Base-by-base conservation (phyloP, 2,888 invertebrate species). In the Pheosia gnoma region DNA sequence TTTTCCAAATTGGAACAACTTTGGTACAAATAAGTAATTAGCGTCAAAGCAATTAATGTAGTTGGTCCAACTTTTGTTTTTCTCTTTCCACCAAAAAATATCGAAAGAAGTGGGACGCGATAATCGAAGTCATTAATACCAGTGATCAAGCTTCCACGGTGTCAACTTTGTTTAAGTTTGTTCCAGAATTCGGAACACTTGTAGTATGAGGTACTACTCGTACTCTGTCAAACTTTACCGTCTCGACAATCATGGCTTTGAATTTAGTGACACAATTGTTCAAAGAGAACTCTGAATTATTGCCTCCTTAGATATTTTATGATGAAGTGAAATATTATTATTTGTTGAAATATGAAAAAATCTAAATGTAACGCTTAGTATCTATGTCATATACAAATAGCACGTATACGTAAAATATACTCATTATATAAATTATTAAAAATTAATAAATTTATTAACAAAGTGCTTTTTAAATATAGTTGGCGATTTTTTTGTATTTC, bases 41-140 rank as follows among this genome's bases (percentile, higher is more conserved):
- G 39, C n/a, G 55, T 55, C 38, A 55, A 55, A 55, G 39, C 36
- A 39, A 39, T 55, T 55, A 55, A 11, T 55, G 10, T 55, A 36
- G 39, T 55, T 55, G 7, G 25, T 25, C 59, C 43, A 67, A 67
- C 57, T 67, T 65, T 58, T 36, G 58, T 56, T 56, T 62, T 62
- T 25, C 51, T 51, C 11, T n/a, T 3, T 47, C 47, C n/a, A 11
- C 47, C 51, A 51, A 51, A 51, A 13, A 61, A 63, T 59, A 62
- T 57, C 58, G 36, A 63, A 56, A 53, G 61, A 69, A 69, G 67
- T 67, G 60, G 64, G 65, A 70, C 67, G 63, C 63, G 68, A 72
- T 72, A 67, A 69, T 68, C 65, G 58, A 68, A 74, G 66, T 70
- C 70, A 64, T 69, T 66, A 70, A 72, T 66, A 68, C 53, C 57